These are phyloP conservation scores for Pandemis heparana DNA, from an alignment of 2,888 invertebrate genomes.

Conservation along the genomic window DNA sequence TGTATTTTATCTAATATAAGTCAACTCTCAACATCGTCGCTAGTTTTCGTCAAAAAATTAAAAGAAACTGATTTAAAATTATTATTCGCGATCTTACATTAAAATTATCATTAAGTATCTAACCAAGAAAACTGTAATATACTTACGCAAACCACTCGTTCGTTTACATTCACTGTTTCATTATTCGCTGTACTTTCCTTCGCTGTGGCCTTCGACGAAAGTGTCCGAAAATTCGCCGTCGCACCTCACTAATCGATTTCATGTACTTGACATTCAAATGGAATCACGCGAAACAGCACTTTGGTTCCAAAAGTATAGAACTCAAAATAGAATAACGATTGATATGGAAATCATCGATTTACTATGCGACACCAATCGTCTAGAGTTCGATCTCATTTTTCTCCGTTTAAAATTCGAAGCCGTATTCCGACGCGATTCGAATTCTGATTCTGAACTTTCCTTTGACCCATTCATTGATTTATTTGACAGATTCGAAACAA, in stretches of 20 bases:
- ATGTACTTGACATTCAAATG: constrained; percentile 79
- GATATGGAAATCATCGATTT: constrained; percentile 49
- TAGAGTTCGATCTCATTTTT: constrained; percentile 60
- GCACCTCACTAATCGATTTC: constrained; percentile 73
- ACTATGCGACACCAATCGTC: constrained; percentile 60
- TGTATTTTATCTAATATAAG: too few relatives aligned
- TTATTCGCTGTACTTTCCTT: constrained; percentile 36
- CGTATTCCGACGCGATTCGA: constrained; percentile 58
- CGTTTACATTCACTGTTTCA: constrained; percentile 25
- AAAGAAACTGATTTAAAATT: not conserved
- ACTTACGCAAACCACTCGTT: constrained; percentile 13
- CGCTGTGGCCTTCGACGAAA: constrained; percentile 68
- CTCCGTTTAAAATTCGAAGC: constrained; percentile 69
- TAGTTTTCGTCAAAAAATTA: not conserved
- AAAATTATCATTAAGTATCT: not conserved
- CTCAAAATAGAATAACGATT: constrained; percentile 47
- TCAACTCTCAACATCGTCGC: too few relatives aligned
- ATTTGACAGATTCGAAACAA: not conserved
- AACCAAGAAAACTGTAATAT: not conserved
- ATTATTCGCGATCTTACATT: not conserved
- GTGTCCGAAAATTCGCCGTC: constrained; percentile 70
- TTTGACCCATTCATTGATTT: constrained; percentile 53
- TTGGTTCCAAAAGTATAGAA: constrained; percentile 48
- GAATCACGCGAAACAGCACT: constrained; percentile 51
- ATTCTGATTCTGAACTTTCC: constrained; percentile 58